A percentile compares a stretch with the other conserved stretches of the same genome.
Evolutionary conservation across 2,888 invertebrate species (phyloP).

Genomic region (Mantis religiosa): DNA sequence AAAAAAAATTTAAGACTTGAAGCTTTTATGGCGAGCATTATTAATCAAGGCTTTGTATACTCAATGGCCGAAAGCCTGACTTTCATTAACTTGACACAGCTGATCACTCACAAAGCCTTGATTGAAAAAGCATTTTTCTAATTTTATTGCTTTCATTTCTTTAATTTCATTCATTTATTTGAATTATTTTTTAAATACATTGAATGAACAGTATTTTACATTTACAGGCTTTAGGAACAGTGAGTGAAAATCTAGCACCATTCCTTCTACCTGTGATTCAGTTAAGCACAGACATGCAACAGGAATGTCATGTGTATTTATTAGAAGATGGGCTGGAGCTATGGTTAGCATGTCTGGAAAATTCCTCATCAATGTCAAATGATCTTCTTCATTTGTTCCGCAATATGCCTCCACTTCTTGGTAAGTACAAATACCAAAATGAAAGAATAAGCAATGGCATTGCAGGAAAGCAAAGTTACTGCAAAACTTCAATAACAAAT

Average conservation of each 20-base stretch:
- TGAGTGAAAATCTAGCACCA: slow-evolving; percentile 47
- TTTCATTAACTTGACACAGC: too few relatives aligned
- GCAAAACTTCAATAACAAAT: neutral
- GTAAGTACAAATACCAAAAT: slow-evolving; percentile 44
- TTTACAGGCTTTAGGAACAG: slow-evolving; percentile 49
- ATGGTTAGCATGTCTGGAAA: slow-evolving; percentile 81
- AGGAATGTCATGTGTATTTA: slow-evolving; percentile 81
- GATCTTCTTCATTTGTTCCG: slow-evolving; percentile 66
- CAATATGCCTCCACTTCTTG: slow-evolving; percentile 69
- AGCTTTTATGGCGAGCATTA: too few relatives aligned
- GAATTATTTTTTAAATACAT: too few relatives aligned
- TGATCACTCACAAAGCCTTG: too few relatives aligned
- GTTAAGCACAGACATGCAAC: slow-evolving; percentile 71
- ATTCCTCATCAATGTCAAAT: slow-evolving; percentile 60
- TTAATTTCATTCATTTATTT: too few relatives aligned
- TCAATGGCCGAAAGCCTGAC: too few relatives aligned
- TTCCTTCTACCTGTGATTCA: slow-evolving; percentile 62
- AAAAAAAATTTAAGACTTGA: too few relatives aligned
- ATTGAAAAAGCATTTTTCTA: too few relatives aligned
- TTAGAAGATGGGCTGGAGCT: slow-evolving; percentile 88
- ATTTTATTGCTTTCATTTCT: too few relatives aligned
- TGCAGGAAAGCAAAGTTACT: neutral
- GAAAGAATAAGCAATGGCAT: neutral
- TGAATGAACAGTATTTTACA: neutral
- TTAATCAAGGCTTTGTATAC: too few relatives aligned